phyloP scores from a whole-genome alignment of 2,113 vertebrate species.

The Cathartes aura region DNA sequence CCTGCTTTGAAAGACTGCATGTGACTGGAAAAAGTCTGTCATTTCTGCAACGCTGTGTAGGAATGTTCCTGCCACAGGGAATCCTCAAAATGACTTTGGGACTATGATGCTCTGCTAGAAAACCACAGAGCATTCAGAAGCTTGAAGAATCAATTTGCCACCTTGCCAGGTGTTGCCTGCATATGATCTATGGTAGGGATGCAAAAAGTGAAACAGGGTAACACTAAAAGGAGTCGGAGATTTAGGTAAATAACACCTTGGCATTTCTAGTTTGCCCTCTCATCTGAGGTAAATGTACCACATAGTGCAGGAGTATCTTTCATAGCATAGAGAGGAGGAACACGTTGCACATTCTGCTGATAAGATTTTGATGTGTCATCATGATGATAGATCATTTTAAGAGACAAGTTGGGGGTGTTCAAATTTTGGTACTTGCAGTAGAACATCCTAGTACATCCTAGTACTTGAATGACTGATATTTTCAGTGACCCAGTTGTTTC shows the following conservation, averaged over 20 bases:
- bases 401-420: fast-evolving
- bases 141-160: neutral
- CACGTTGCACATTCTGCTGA: neutral
- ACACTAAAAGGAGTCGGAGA: neutral
- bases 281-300: neutral
- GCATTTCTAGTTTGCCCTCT: neutral
- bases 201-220: neutral
- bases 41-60: fast-evolving
- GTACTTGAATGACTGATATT: neutral
- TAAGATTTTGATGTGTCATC: neutral
- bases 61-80: neutral
- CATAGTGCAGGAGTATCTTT: neutral
- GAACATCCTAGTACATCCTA: neutral
- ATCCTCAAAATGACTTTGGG: neutral
- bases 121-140: neutral
- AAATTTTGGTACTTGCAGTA: neutral
- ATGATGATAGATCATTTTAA: neutral
- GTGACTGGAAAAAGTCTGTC: neutral
- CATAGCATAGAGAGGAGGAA: neutral
- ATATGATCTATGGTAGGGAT: neutral
- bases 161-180: neutral
- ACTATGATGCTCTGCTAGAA: neutral
- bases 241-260: neutral
- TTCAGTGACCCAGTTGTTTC: neutral
- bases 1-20: neutral